phyloP scores from a whole-genome alignment of 2,888 invertebrate species.

The Ephialtes manifestator region DNA sequence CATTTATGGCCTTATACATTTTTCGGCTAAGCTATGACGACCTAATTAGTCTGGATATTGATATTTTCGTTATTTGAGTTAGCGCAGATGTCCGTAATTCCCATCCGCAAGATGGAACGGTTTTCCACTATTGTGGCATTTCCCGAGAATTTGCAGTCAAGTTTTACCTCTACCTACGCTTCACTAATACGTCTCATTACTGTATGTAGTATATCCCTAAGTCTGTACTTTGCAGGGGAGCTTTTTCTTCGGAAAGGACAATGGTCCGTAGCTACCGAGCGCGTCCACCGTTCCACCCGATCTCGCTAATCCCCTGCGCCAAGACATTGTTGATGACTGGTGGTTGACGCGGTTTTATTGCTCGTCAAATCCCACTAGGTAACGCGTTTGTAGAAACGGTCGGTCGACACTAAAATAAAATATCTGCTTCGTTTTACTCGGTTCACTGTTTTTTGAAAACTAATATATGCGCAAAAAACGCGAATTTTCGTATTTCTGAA shows the following conservation, averaged over 20 bases:
- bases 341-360: background rate
- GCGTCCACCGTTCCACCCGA: background rate
- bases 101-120: background rate
- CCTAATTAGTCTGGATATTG: too few species aligned
- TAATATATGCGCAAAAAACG: too few species aligned
- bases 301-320: background rate
- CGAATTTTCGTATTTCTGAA: too few species aligned
- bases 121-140: background rate
- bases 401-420: background rate
- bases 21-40: too few species aligned
- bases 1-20: too few species aligned
- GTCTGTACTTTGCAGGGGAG: background rate
- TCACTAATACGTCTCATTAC: background rate
- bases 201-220: background rate
- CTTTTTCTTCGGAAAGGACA: background rate
- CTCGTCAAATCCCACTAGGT: background rate
- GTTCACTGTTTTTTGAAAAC: too few species aligned
- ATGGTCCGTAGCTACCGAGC: background rate
- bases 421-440: background rate
- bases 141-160: background rate
- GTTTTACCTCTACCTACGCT: background rate
- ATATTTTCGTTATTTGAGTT: background rate
- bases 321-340: background rate
- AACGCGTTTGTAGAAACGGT: background rate
- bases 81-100: background rate